Conservation (phyloP, 2,113 vertebrate species). For the Pangasianodon hypophthalmus region DNA sequence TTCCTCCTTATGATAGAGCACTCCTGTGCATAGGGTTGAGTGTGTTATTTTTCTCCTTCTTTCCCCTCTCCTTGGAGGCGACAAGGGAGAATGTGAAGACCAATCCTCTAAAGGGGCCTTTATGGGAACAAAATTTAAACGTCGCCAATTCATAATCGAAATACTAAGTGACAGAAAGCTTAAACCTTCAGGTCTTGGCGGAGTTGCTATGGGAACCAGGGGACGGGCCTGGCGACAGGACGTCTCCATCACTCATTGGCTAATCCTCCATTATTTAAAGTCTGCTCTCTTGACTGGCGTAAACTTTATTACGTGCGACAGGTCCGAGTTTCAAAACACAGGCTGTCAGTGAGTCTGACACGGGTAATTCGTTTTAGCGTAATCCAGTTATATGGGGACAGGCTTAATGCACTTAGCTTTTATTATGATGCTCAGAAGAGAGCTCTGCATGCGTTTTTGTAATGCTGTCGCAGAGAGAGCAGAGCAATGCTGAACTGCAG, state of each 20-base stretch:
- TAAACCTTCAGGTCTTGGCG: slow-evolving; percentile 58
- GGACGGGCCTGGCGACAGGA: slow-evolving; percentile 52
- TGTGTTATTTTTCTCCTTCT: slow-evolving; percentile 65
- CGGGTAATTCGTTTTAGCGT: slow-evolving; percentile 67
- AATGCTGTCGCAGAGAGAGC: slow-evolving; percentile 10
- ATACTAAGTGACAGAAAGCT: slow-evolving; percentile 61
- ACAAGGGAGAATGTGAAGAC: slow-evolving; percentile 40
- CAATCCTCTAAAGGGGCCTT: slow-evolving; percentile 61
- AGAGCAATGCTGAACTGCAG: not conserved
- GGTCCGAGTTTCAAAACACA: slow-evolving; percentile 59
- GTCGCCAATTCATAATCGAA: slow-evolving; percentile 66
- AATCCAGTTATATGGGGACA: slow-evolving; percentile 65
- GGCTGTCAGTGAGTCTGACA: slow-evolving; percentile 55
- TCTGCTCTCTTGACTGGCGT: slow-evolving; percentile 56
- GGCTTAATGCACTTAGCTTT: slow-evolving; percentile 61
- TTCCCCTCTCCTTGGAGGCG: slow-evolving; percentile 63
- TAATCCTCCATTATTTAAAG: slow-evolving; percentile 64
- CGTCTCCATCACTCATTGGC: slow-evolving; percentile 57
- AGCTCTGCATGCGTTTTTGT: slow-evolving; percentile 54
- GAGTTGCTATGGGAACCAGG: slow-evolving; percentile 57
- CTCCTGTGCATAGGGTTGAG: slow-evolving; percentile 47
- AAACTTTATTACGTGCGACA: slow-evolving; percentile 62
- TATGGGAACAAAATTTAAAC: slow-evolving; percentile 66
- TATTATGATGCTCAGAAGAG: slow-evolving; percentile 60
- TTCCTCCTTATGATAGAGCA: slow-evolving; percentile 37